Conservation (phyloP, 2,113 vertebrate genomes). For the Tachysurus vachellii region DNA sequence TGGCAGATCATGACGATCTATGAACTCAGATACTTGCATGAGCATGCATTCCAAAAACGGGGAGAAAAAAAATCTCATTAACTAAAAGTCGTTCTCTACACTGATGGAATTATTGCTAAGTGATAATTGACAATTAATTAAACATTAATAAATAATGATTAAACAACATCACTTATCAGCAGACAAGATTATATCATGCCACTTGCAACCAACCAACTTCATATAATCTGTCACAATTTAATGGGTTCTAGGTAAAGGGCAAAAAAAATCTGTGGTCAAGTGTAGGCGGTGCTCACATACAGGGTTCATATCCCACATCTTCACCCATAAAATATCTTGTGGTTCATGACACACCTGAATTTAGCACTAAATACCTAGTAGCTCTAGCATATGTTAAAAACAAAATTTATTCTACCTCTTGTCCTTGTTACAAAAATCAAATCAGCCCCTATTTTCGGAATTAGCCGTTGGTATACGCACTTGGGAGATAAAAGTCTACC, state of each 20-base stretch:
- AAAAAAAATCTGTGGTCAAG: not conserved
- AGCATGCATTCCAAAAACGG: not conserved
- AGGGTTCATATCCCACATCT: not conserved
- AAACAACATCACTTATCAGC: not conserved
- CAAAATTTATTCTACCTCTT: not conserved
- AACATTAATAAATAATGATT: not conserved
- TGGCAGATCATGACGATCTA: not conserved
- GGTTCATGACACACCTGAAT: not conserved
- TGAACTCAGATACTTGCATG: not conserved
- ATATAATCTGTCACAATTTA: not conserved
- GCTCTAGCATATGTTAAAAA: not conserved
- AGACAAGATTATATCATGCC: not conserved
- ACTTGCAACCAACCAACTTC: not conserved
- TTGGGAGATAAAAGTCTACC: not conserved
- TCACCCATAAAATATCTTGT: not conserved
- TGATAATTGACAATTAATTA: not conserved
- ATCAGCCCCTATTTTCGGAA: not conserved
- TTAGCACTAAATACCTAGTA: not conserved
- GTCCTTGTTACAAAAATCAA: not conserved
- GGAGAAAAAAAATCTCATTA: not conserved
- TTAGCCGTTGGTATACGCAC: not conserved
- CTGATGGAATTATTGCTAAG: not conserved
- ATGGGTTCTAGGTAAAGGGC: not conserved
- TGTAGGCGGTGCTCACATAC: not conserved
- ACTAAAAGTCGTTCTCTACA: not conserved